A percentile compares a stretch with the other conserved stretches of the same genome.
phyloP scores from a whole-genome alignment of 2,113 vertebrate species.

The Macquaria australasica region DNA sequence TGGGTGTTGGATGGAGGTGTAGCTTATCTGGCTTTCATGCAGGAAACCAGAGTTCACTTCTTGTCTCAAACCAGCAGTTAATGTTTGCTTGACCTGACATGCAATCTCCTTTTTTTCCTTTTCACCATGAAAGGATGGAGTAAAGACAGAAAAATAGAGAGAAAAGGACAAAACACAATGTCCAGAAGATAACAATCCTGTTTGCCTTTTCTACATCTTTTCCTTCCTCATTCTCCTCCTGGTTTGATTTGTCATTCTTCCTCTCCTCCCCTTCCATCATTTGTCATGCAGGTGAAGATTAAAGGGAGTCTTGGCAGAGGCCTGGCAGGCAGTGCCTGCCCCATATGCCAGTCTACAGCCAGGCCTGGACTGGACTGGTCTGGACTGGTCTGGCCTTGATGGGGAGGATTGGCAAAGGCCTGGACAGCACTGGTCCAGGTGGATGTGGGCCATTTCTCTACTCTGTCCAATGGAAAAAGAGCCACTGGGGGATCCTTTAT shows the following conservation, averaged over 20 bases:
- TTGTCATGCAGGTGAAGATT: conserved; percentile 65
- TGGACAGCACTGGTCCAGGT: conserved; percentile 58
- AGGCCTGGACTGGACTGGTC: conserved; percentile 3
- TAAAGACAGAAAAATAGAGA: neutral
- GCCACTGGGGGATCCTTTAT: conserved; percentile 62
- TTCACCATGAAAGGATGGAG: neutral
- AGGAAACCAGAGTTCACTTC: too few relatives aligned
- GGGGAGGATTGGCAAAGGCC: conserved; percentile 29
- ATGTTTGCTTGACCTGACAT: too few relatives aligned
- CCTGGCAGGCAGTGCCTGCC: conserved; percentile 41
- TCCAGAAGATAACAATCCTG: neutral
- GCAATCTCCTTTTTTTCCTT: too few relatives aligned
- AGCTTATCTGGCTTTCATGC: too few relatives aligned
- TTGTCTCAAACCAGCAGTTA: too few relatives aligned
- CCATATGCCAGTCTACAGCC: conserved; percentile 62
- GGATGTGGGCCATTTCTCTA: conserved; percentile 69
- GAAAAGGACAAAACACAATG: neutral
- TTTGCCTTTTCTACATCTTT: conserved; percentile 3
- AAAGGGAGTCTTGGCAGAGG: conserved; percentile 53
- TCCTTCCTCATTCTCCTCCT: neutral
- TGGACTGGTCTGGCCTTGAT: conserved; percentile 21
- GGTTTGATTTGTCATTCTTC: neutral
- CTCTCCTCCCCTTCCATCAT: conserved; percentile 33
- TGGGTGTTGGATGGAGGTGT: neutral
- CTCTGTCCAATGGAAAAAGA: conserved; percentile 62